These are phyloP conservation scores for Cataglyphis albicans DNA, from an alignment of 2,888 invertebrate genomes.

Conservation along the genomic window DNA sequence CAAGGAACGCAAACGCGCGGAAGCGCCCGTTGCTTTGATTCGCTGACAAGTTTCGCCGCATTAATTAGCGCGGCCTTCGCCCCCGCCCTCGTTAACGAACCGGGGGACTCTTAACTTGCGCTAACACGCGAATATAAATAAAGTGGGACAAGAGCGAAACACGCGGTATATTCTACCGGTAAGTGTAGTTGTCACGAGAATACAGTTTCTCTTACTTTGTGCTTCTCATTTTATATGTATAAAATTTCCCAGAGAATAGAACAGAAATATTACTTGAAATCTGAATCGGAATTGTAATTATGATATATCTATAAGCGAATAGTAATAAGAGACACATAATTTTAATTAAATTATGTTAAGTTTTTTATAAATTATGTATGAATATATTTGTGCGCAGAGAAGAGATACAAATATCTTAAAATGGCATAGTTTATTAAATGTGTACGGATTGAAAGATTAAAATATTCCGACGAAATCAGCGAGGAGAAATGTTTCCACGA, in stretches of 20 bases:
- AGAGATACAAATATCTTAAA: neutral
- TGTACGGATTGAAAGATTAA: neutral
- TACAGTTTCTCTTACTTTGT: conserved; percentile 12
- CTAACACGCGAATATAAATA: conserved; percentile 67
- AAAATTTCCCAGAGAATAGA: neutral
- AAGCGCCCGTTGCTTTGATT: conserved; percentile 65
- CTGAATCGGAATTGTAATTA: neutral
- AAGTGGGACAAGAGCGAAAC: conserved; percentile 59
- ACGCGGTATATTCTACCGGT: conserved; percentile 25
- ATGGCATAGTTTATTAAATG: neutral
- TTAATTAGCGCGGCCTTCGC: conserved; percentile 77
- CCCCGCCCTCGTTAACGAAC: conserved; percentile 73
- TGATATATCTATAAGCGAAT: neutral
- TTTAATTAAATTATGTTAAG: neutral
- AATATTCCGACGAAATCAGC: neutral
- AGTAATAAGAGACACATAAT: neutral
- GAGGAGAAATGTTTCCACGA: neutral
- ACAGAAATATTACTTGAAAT: neutral
- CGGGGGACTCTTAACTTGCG: conserved; percentile 60
- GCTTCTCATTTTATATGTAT: neutral
- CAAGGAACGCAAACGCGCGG: conserved; percentile 55
- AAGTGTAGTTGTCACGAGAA: conserved; percentile 14
- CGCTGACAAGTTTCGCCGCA: conserved; percentile 74
- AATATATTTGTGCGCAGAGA: neutral
- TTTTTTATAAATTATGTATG: neutral